A percentile compares a stretch with the other conserved stretches of the same genome.
phyloP scores from a whole-genome alignment of 2,888 invertebrate genomes.

The Lampropteryx suffumata region DNA sequence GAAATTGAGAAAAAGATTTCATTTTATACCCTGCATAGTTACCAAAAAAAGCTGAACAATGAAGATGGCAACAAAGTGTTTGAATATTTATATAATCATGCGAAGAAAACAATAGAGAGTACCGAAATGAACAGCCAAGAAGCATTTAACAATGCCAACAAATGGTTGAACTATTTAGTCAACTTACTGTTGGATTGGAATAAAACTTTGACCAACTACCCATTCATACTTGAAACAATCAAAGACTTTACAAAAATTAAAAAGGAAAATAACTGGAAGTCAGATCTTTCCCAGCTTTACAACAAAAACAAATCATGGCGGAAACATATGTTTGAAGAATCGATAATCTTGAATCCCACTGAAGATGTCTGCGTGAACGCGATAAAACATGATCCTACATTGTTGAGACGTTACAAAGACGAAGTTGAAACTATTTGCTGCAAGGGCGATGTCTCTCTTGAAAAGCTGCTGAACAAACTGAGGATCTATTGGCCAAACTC shows the following conservation, averaged over 20 bases:
- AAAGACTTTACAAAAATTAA: slow-evolving; percentile 48
- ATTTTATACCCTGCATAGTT: slow-evolving; percentile 43
- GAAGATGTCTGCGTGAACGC: slow-evolving; percentile 59
- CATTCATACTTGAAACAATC: slow-evolving; percentile 49
- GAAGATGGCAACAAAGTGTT: slow-evolving; percentile 53
- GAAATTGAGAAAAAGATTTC: slow-evolving; percentile 47
- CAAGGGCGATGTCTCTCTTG: slow-evolving; percentile 44
- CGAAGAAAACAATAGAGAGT: slow-evolving; percentile 38
- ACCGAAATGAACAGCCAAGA: slow-evolving; percentile 36
- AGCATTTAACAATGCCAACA: slow-evolving; percentile 36
- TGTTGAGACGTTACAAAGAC: slow-evolving; percentile 44
- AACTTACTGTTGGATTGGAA: slow-evolving; percentile 53
- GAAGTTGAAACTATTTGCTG: slow-evolving; percentile 43
- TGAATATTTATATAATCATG: slow-evolving; percentile 45
- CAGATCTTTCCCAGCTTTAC: slow-evolving; percentile 48
- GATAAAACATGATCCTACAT: slow-evolving; percentile 59
- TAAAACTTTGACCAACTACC: slow-evolving; percentile 50
- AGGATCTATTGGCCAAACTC: slow-evolving; percentile 59
- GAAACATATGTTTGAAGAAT: slow-evolving; percentile 59
- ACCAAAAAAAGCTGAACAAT: slow-evolving; percentile 41
- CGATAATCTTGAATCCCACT: slow-evolving; percentile 48
- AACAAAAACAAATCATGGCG: slow-evolving; percentile 62
- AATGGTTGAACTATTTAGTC: slow-evolving; percentile 36
- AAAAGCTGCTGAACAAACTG: slow-evolving; percentile 50
- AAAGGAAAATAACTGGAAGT: slow-evolving; percentile 46